Percentiles rank a stretch among this genome's conserved stretches.
These are phyloP conservation scores for Miniopterus natalensis DNA, from an alignment of 2,113 vertebrate species.

Conservation along the genomic window DNA sequence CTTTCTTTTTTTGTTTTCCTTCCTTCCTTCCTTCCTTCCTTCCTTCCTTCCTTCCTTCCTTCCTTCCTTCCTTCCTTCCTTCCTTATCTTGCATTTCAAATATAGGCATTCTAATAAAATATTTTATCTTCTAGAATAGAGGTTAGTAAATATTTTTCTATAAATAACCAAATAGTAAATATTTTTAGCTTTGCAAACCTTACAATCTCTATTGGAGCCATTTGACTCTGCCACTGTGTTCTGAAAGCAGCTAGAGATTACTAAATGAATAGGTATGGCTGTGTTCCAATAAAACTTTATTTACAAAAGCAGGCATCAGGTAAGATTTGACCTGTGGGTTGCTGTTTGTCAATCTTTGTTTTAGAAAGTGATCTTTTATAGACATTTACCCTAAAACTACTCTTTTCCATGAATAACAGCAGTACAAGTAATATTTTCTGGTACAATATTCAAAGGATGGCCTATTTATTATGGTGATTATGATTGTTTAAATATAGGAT, in stretches of 20 bases:
- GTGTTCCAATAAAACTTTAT: conserved; percentile 26
- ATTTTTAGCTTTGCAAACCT: not conserved
- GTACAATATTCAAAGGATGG: not conserved
- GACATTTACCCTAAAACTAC: not conserved
- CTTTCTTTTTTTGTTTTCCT: not conserved
- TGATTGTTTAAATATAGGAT: not conserved
- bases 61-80: fast-evolving
- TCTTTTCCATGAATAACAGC: not conserved
- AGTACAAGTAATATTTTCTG: not conserved
- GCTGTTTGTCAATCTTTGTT: not conserved
- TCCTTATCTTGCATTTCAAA: not conserved
- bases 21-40: fast-evolving
- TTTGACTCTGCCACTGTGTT: not conserved
- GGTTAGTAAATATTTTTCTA: not conserved
- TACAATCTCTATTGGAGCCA: not conserved
- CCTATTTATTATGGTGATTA: not conserved
- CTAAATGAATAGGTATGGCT: not conserved
- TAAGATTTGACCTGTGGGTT: not conserved
- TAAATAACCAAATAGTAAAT: not conserved
- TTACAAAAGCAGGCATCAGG: not conserved
- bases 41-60: too few species aligned
- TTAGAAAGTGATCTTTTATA: not conserved
- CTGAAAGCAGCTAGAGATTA: not conserved
- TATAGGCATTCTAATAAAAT: not conserved
- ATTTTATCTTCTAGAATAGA: not conserved